These are phyloP conservation scores for Acleris sparsana DNA, from an alignment of 2,888 invertebrate genomes.

Conservation along the genomic window DNA sequence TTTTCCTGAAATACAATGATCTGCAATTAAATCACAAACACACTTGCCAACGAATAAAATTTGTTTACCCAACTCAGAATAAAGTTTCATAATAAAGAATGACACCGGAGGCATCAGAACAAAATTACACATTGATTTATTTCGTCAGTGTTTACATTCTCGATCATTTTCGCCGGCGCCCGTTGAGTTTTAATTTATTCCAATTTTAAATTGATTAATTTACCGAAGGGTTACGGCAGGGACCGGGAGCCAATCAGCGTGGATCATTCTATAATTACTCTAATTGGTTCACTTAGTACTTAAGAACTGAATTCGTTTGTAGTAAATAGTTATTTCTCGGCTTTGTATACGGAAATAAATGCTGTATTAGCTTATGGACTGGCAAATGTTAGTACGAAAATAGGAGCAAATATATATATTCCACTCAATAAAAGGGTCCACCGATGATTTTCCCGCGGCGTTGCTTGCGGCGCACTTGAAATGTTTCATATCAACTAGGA, in stretches of 20 bases:
- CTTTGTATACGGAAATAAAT: neutral
- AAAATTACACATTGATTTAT: conserved; percentile 21
- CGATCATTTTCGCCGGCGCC: conserved; percentile 16
- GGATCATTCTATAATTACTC: conserved; percentile 27
- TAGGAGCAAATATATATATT: too few species aligned
- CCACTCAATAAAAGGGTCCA: too few species aligned
- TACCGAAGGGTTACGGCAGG: conserved; percentile 8
- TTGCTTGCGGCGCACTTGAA: too few species aligned
- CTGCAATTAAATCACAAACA: neutral
- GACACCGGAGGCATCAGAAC: conserved; percentile 16
- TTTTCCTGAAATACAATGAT: too few species aligned
- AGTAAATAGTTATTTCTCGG: conserved; percentile 4
- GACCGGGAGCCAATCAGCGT: conserved; percentile 18
- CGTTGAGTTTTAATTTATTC: conserved; percentile 20
- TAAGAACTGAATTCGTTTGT: neutral
- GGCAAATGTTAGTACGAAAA: too few species aligned
- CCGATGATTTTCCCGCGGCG: too few species aligned
- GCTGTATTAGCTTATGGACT: too few species aligned
- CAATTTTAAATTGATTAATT: conserved; percentile 29
- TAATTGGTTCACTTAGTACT: conserved; percentile 5
- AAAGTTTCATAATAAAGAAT: conserved; percentile 15
- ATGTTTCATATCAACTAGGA: too few species aligned
- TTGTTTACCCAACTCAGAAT: neutral
- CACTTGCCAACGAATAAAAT: neutral
- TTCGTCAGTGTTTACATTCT: conserved; percentile 17